phyloP scores from a whole-genome alignment of 2,888 invertebrate species.

The Monochamus alternatus region DNA sequence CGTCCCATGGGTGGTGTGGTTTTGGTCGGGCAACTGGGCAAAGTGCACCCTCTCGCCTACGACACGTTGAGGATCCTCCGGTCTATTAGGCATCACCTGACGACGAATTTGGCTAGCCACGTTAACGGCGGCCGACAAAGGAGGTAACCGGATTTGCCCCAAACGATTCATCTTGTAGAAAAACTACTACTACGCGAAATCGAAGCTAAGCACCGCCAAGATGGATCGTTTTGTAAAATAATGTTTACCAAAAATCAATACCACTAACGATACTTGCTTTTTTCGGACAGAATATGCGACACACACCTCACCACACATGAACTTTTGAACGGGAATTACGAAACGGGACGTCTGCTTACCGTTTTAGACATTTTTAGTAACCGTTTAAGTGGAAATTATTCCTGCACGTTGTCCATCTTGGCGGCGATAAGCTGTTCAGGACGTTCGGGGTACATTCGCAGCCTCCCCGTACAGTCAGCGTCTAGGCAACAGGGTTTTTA shows the following conservation, averaged over 20 bases:
- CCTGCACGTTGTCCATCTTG: slow-evolving; percentile 66
- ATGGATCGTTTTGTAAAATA: slow-evolving; percentile 54
- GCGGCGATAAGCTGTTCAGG: slow-evolving; percentile 63
- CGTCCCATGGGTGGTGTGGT: slow-evolving; percentile 58
- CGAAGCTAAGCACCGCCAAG: slow-evolving; percentile 59
- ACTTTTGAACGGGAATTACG: background rate
- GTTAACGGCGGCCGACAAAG: slow-evolving; percentile 83
- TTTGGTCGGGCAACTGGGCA: slow-evolving; percentile 59
- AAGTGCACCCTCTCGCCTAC: slow-evolving; percentile 59
- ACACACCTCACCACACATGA: slow-evolving; percentile 19
- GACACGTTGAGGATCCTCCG: slow-evolving; percentile 28
- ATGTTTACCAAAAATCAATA: slow-evolving; percentile 35
- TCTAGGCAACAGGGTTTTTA: slow-evolving; percentile 65
- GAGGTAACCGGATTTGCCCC: slow-evolving; percentile 80
- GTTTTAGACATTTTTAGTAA: slow-evolving; percentile 49
- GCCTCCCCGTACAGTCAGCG: slow-evolving; percentile 55
- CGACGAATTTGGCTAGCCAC: slow-evolving; percentile 88
- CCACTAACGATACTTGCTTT: slow-evolving; percentile 9
- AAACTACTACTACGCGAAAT: background rate
- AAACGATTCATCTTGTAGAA: slow-evolving; percentile 75
- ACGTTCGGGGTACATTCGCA: slow-evolving; percentile 64
- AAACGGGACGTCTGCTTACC: background rate
- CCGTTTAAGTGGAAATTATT: slow-evolving; percentile 58
- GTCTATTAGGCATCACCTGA: slow-evolving; percentile 81
- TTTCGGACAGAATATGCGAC: background rate